phyloP scores from a whole-genome alignment of 1,140 invertebrate genomes.

The Caenorhabditis inopinata region DNA sequence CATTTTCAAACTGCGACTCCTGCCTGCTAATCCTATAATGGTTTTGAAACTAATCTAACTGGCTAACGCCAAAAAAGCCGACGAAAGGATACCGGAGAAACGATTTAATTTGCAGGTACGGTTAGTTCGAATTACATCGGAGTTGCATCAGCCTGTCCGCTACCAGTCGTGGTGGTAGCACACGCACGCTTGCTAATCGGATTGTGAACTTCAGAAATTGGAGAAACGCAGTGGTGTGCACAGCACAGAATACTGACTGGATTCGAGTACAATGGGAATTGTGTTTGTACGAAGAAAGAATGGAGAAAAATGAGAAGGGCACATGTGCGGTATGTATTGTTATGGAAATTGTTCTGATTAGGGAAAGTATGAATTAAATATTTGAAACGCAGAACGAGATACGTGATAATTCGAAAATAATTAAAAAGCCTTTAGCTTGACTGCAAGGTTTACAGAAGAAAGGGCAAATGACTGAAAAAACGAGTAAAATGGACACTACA shows the following conservation, averaged over 20 bases:
- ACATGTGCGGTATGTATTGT: constrained; percentile 5
- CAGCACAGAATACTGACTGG: constrained; percentile 24
- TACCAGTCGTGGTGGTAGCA: too few species aligned
- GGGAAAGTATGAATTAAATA: neutral
- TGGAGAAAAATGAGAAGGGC: neutral
- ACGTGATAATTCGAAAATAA: too few species aligned
- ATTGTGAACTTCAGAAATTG: neutral
- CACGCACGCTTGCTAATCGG: constrained; percentile 5
- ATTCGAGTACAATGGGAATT: neutral
- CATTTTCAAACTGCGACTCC: too few species aligned
- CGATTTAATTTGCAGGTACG: neutral
- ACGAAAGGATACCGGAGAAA: neutral
- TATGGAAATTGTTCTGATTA: constrained; percentile 5
- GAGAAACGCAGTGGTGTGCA: neutral
- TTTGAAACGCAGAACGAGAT: neutral
- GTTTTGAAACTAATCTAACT: too few species aligned
- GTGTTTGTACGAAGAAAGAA: neutral
- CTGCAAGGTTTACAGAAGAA: neutral
- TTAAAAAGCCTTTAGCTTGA: too few species aligned
- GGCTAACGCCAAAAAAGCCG: too few species aligned
- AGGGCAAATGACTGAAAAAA: neutral
- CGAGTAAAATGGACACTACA: too few species aligned
- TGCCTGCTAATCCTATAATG: too few species aligned
- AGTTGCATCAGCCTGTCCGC: neutral
- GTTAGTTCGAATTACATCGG: neutral